Percentiles rank a stretch among this genome's conserved stretches.
Conservation (phyloP, 2,888 invertebrate genomes). For the Cataglyphis altisquamis region DNA sequence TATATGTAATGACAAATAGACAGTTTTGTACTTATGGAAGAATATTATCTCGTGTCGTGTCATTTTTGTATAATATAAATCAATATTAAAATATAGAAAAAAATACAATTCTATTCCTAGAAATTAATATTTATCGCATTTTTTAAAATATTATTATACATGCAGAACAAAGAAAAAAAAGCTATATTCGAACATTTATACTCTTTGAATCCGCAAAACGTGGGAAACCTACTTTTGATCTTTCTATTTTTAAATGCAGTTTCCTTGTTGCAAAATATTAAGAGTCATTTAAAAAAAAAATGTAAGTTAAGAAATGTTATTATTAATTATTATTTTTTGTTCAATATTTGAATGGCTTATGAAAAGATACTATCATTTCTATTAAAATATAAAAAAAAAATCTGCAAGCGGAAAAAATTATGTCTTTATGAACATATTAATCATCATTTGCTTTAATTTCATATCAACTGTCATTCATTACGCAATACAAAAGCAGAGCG, state of each 20-base stretch:
- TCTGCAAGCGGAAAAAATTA: neutral
- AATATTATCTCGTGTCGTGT: neutral
- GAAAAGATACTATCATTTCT: neutral
- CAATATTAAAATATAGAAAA: neutral
- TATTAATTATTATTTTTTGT: neutral
- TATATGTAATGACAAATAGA: neutral
- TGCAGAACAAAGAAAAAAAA: neutral
- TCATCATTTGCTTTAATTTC: neutral
- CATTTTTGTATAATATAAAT: neutral
- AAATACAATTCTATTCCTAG: neutral
- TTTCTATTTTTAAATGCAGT: neutral
- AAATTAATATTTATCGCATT: neutral
- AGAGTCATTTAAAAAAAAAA: neutral
- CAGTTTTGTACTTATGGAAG: neutral
- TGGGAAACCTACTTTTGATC: neutral
- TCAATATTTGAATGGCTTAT: neutral
- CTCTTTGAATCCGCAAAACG: neutral
- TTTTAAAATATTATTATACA: neutral
- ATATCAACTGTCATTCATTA: neutral
- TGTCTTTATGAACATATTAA: neutral
- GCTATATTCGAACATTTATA: neutral
- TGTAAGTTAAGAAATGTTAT: neutral
- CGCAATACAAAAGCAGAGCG: neutral
- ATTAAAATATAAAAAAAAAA: neutral
- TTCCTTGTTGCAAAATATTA: neutral